phyloP scores from a whole-genome alignment of 2,888 invertebrate genomes.

The Chironomus tentans region DNA sequence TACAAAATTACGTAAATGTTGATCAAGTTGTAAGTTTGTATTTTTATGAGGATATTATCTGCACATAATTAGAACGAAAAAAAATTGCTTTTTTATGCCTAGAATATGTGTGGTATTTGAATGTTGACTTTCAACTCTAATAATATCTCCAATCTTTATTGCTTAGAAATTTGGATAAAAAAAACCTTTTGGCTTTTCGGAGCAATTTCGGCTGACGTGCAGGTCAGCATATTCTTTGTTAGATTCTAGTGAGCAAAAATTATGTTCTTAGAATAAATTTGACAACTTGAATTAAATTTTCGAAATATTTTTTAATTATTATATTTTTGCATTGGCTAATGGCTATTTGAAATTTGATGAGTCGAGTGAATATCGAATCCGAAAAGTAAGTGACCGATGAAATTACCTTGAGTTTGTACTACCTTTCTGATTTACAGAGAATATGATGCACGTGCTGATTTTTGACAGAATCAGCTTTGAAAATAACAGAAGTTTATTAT shows the following conservation, averaged over 20 bases:
- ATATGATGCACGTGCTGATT: not conserved
- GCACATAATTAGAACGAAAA: not conserved
- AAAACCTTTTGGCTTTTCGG: not conserved
- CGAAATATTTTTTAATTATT: too few relatives aligned
- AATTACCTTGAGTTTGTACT: too few relatives aligned
- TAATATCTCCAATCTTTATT: not conserved
- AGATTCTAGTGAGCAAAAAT: not conserved
- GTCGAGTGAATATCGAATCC: not conserved
- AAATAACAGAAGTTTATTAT: not conserved
- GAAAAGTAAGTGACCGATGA: not conserved
- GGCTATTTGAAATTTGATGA: not conserved
- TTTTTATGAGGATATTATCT: not conserved
- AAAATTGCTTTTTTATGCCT: not conserved
- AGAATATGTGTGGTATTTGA: not conserved
- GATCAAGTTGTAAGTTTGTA: not conserved
- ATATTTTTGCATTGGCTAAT: not conserved
- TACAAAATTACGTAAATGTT: not conserved
- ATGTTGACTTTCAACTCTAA: not conserved
- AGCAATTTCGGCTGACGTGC: not conserved
- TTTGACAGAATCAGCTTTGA: not conserved
- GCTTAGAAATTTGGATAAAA: not conserved
- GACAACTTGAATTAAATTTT: not conserved
- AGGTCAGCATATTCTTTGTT: not conserved
- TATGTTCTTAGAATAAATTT: not conserved
- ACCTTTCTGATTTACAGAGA: not conserved